Base-by-base conservation (phyloP, 2,113 vertebrate genomes). In the Phocoena phocoena region DNA sequence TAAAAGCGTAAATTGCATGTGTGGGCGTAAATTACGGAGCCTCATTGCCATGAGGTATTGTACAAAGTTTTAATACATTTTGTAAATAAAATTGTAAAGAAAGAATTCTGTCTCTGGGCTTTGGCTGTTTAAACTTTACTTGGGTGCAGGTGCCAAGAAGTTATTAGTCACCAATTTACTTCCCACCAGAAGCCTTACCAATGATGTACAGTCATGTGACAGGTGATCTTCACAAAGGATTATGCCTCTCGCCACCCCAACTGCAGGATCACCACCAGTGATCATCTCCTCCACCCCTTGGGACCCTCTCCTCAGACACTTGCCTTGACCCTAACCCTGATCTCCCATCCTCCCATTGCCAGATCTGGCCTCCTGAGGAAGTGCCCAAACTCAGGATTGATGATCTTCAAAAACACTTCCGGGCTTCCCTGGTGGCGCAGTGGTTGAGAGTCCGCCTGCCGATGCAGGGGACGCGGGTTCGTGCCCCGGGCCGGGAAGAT, bases 21-120 rank as follows among this genome's bases (percentile, higher is more conserved):
- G 97, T 99, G 99, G 99, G 98, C 98, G 99, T 99, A 99, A 99
- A 99, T 99, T 99, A 99, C 98, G 95, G 97, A 99, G 98, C 99
- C 99, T 99, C 99, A 98, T 99, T 99, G 98, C 98, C 99, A 98
- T 98, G 99, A 99, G 99, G 99, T 95, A 96, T 99, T 99, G 99
- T 99, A 99, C 99, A 99, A 99, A 99, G 99, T 99, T 99, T 99
- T 99, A 99, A 99, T 99, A 99, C 99, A 99, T 99, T 99, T 99
- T 99, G 99, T 99, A 99, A 99, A 99, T 99, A 99, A 99, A 99
- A 99, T 98, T 99, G 99, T 99, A 99, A 99, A 99, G 99, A 99
- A 99, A 98, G 88, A 99, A 98, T 88, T 93, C 36, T 65, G 50
- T 68, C 65, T 97, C 62, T 95, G 41, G 88, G 36, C 90, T 96